Conservation (phyloP, 2,113 vertebrate genomes). For the Engystomops pustulosus region DNA sequence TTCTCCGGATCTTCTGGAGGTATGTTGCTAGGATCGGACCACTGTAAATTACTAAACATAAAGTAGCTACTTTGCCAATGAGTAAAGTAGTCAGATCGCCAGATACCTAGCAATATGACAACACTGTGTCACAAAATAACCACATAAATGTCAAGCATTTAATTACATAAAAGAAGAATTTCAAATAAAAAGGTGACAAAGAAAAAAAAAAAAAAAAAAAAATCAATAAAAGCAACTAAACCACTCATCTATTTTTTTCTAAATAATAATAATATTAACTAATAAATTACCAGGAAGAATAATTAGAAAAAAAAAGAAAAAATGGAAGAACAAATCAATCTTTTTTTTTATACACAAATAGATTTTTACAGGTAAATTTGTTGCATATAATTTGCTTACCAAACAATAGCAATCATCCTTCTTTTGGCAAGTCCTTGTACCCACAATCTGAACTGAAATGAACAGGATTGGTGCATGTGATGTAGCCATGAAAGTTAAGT, state of each 20-base stretch:
- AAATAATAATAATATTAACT: not conserved
- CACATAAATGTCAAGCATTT: not conserved
- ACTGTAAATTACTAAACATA: no score
- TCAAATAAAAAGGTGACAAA: no score
- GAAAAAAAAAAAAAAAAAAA: not conserved
- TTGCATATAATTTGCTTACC: not conserved
- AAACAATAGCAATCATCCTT: not conserved
- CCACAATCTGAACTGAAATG: not conserved
- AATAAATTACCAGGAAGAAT: not conserved
- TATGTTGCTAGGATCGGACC: no score
- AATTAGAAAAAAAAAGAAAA: not conserved
- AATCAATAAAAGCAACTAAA: not conserved
- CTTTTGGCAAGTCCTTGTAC: no score
- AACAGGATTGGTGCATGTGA: not conserved
- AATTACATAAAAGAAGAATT: not conserved
- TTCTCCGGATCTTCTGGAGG: no score
- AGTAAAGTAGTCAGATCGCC: no score
- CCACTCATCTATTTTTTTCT: not conserved
- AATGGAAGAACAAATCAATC: not conserved
- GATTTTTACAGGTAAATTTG: no score
- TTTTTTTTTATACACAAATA: not conserved
- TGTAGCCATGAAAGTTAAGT: not conserved
- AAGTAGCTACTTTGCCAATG: no score
- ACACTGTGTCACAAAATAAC: not conserved
- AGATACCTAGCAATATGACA: not conserved